Base-by-base conservation (phyloP, 2,797 vertebrate species). In the Psittacula echo region DNA sequence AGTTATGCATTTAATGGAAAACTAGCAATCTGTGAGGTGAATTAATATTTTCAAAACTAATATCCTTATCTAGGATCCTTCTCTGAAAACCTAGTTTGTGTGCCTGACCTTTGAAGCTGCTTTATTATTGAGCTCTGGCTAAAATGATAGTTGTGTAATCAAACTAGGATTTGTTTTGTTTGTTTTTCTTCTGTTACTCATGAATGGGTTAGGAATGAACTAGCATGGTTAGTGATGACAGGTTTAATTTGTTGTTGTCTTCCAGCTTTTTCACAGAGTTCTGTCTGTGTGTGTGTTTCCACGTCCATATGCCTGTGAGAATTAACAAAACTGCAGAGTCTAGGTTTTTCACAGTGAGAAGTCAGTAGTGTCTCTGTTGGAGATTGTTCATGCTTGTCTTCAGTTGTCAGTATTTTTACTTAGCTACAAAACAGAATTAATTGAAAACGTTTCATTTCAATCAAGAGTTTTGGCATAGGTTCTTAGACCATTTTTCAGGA, bases 131-230 rank as follows among this genome's bases (percentile, higher is more conserved):
- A 71, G 23, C 13, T 68, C 73, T 94, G 60, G 14, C 47, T 78
- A 78, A 89, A 83, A 84, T 0, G 0, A 34, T 80, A 26, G n/a
- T 94, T 96, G 85, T 74, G 74, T 83, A 94, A 94, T 73, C 77
- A 90, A 77, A 41, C 47, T 50, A 75, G 79, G 75, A 77, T 87
- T 87, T 76, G 37, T 34, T 81, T 93, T 32, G 54, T 72, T 81
- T 95, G 53, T 70, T 81, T 94, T 70, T 71, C 39, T 91, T 51
- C 77, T 65, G 23, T 93, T 93, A 89, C 48, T 85, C 72, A 79
- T 85, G 71, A 95, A 95, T 90, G 70, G 65, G 48, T 96, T 90
- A 90, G 91, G 89, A 95, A 93, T 32, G 85, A 93, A 76, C 53
- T 79, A 89, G 60, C 23, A 72, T 77, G 11, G 48, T 41, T 89